Evolutionary conservation across 2,888 invertebrate genomes (phyloP).

Genomic region (Cataglyphis livida): DNA sequence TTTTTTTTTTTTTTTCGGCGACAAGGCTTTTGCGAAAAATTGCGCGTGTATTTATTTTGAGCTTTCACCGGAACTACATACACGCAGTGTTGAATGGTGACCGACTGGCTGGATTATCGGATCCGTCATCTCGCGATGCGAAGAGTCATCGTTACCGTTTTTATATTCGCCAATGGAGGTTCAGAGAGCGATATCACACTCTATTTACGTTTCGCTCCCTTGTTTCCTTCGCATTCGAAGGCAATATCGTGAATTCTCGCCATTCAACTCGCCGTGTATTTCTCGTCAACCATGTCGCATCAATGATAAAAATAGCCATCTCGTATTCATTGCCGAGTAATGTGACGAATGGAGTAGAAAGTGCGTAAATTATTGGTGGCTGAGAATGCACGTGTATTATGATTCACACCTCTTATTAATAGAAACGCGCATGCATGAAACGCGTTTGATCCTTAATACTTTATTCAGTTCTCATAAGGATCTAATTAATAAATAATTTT

Average conservation of each 20-base stretch:
- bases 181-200: conserved; percentile 37
- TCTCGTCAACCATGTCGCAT: conserved; percentile 6
- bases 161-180: conserved; percentile 40
- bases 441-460: neutral
- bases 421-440: neutral
- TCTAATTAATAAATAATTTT: neutral
- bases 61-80: conserved; percentile 59
- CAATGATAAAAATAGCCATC: neutral
- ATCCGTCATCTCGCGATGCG: conserved; percentile 64
- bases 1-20: neutral
- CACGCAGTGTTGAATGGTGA: conserved; percentile 56
- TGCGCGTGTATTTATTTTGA: conserved; percentile 69
- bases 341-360: neutral
- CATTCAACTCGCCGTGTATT: conserved; percentile 22
- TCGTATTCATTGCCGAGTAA: neutral
- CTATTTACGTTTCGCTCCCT: conserved; percentile 57
- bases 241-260: conserved; percentile 36
- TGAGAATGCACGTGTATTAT: neutral
- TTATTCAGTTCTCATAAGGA: neutral
- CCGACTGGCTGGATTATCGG: conserved; percentile 68
- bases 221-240: conserved; percentile 36
- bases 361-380: neutral
- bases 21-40: conserved; percentile 43
- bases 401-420: neutral
- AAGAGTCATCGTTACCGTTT: conserved; percentile 66